Conservation (phyloP, 2,888 invertebrate species). For the Dromius quadrimaculatus region DNA sequence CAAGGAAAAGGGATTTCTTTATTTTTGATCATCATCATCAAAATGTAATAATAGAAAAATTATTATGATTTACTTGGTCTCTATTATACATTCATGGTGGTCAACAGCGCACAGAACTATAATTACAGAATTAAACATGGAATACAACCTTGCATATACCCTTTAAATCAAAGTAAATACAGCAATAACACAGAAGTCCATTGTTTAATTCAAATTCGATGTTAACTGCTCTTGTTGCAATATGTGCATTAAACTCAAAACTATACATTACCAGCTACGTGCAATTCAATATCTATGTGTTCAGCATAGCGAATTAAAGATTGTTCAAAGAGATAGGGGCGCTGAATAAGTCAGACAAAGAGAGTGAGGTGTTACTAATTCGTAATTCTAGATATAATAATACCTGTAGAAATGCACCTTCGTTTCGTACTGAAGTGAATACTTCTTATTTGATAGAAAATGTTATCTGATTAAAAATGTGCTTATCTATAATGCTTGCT, state of each 20-base stretch:
- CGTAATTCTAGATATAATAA: conserved; percentile 35
- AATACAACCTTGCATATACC: neutral
- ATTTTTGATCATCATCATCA: too few relatives aligned
- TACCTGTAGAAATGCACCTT: conserved; percentile 11
- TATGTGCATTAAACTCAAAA: conserved; percentile 18
- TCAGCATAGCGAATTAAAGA: conserved; percentile 33
- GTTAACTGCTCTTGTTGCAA: conserved; percentile 12
- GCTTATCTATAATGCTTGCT: conserved; percentile 17
- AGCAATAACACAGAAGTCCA: neutral
- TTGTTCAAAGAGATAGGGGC: conserved; percentile 17
- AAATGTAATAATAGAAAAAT: too few relatives aligned
- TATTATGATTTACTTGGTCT: too few relatives aligned
- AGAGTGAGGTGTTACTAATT: conserved; percentile 27
- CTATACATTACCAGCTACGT: conserved; percentile 8
- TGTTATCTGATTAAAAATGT: conserved; percentile 28
- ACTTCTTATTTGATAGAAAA: conserved; percentile 27
- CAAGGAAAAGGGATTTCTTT: too few relatives aligned
- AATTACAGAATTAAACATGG: conserved; percentile 2
- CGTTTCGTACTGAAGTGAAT: neutral
- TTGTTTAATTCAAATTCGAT: conserved; percentile 24
- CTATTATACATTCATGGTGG: too few relatives aligned
- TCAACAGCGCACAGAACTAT: neutral
- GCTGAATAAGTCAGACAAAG: conserved; percentile 3
- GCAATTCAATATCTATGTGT: conserved; percentile 21
- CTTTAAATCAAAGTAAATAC: conserved; percentile 33